Base-by-base conservation (phyloP, 2,888 invertebrate genomes). In the Seladonia tumulorum region DNA sequence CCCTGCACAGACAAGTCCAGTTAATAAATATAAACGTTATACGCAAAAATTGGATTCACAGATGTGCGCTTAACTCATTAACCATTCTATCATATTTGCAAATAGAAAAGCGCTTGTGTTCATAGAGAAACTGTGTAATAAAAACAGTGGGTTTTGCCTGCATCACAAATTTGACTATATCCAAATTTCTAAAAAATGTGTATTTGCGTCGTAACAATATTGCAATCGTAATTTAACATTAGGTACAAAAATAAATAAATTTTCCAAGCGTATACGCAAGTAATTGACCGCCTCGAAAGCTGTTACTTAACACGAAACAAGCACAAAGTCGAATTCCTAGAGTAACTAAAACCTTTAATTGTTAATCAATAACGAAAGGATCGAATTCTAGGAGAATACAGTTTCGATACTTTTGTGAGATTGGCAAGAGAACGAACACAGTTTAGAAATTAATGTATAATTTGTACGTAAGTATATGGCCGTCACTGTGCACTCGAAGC, bases 401-500 rank as follows among this genome's bases (percentile, higher is more conserved):
- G 57, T n/a, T 53, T 60, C 16, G 29, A 63, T 63, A 63, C 63
- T 63, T 25, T 63, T 29, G 18, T 53, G n/a, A n/a, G 29, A 29
- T 18, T 63, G 63, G 29, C 63, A 63, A 63, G 63, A 63, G 18
- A 63, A 63, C 29, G 35, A 29, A 63, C 63, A 29, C 63, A 63
- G 63, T 16, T 18, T 29, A 29, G 29, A 35, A 29, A 29, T 16
- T 63, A 63, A 63, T 18, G 63, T 29, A 35, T 18, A 63, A 63
- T 63, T 63, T 63, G 63, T 63, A 63, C 63, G 63, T 63, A 63
- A 63, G 63, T 63, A 63, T 63, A 63, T 63, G 63, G 63, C 63
- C 63, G 29, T 63, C 63, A 18, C 18, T 79, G n/a, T 74, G 22
- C 57, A 76, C 45, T 47, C n/a, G 57, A 39, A 53, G 49, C n/a